Conservation (phyloP, 2,888 invertebrate species). For the Chrysomela aeneicollis region DNA sequence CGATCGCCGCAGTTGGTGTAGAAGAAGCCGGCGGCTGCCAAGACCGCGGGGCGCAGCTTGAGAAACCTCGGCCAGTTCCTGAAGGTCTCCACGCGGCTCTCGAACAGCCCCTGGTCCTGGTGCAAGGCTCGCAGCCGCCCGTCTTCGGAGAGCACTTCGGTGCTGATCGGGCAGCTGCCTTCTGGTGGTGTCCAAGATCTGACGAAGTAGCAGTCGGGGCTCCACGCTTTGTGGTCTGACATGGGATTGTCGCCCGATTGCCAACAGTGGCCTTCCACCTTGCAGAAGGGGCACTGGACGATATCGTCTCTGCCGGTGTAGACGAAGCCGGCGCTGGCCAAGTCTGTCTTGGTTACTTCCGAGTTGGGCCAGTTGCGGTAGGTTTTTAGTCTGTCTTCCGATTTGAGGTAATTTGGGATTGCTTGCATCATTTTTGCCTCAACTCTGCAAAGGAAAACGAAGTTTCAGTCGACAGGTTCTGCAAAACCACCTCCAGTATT, state of each 20-base stretch:
- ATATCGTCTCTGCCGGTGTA: conserved; percentile 70
- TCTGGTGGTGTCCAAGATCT: conserved; percentile 34
- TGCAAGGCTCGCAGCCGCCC: conserved; percentile 58
- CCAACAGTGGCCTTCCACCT: conserved; percentile 84
- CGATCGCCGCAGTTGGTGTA: conserved; percentile 87
- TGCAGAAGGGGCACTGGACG: conserved; percentile 83
- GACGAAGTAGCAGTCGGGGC: conserved; percentile 83
- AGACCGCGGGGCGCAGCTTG: conserved; percentile 79
- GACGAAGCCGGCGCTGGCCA: conserved; percentile 86
- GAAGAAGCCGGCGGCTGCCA: conserved; percentile 92
- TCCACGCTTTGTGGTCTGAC: conserved; percentile 82
- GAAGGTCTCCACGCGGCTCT: conserved; percentile 76
- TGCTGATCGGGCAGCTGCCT: conserved; percentile 57
- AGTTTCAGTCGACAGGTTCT: no score
- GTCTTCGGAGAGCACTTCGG: conserved; percentile 54
- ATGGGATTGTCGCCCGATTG: conserved; percentile 82
- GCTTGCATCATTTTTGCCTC: conserved; percentile 33
- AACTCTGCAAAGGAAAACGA: conserved; percentile 43
- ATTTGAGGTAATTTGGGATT: conserved; percentile 16
- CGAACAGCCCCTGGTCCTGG: conserved; percentile 74
- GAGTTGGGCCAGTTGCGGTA: conserved; percentile 73
- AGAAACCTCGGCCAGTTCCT: conserved; percentile 83
- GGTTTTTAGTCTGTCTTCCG: conserved; percentile 69
- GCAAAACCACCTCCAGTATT: no score
- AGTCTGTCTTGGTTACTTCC: conserved; percentile 68